Conservation (phyloP, 2,797 vertebrate genomes). For the Semaprochilodus insignis region DNA sequence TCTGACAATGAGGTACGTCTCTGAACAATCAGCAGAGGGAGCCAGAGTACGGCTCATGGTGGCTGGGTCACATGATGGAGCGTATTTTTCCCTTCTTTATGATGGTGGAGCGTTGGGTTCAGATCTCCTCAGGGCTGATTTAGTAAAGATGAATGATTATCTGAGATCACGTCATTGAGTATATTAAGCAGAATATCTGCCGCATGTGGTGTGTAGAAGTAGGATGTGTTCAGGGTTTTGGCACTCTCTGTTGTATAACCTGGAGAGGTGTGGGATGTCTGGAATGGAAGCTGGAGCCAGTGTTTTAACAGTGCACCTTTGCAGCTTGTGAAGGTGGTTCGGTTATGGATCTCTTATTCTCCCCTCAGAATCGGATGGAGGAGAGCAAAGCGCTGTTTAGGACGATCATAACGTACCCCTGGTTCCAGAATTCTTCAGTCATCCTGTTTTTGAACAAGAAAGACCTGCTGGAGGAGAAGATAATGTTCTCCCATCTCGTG, state of each 20-base stretch:
- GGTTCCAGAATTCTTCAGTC: constrained; percentile 76
- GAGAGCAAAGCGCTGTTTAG: constrained; percentile 80
- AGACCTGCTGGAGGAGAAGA: constrained; percentile 80
- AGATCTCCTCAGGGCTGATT: no score
- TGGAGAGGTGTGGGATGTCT: not conserved
- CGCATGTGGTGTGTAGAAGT: no score
- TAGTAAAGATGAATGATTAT: no score
- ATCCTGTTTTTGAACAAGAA: constrained; percentile 83
- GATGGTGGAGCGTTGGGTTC: no score
- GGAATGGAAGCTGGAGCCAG: no score
- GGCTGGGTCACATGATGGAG: not conserved
- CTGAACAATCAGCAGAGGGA: constrained; percentile 72
- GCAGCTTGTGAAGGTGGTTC: not conserved
- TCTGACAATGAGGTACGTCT: constrained; percentile 68
- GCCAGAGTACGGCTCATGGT: constrained; percentile 17
- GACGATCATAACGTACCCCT: constrained; percentile 78
- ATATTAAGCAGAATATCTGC: no score
- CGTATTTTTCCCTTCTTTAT: no score
- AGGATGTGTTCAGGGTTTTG: no score
- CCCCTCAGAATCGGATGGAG: constrained; percentile 1
- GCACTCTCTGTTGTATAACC: not conserved
- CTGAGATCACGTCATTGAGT: no score
- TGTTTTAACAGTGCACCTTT: no score
- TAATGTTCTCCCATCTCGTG: constrained; percentile 78
- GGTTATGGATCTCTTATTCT: not conserved